Base-by-base conservation (phyloP, 2,888 invertebrate genomes). In the Dasysyrphus tricinctus region DNA sequence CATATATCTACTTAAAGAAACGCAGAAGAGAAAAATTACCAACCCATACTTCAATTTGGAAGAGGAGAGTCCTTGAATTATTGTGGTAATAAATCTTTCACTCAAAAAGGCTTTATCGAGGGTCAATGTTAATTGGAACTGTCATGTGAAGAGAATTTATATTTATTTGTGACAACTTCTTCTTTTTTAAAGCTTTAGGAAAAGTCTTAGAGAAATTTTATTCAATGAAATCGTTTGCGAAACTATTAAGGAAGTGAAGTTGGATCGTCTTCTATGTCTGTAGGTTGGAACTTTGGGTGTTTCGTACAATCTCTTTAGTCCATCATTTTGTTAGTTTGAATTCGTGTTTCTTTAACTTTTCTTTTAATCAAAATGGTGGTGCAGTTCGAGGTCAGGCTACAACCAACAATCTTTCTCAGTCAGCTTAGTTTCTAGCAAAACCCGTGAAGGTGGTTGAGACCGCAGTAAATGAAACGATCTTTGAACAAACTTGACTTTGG, bases 31-130 rank as follows among this genome's bases (percentile, higher is more conserved):
- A 54, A 47, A 49, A 56, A 74, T 69, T 61, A 56, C 56, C 29
- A 19, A 32, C 56, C 11, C 29, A 16, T 16, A 42, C 42, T 56
- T n/a, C 9, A 57, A 12, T 32, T 16, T 16, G 0, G 16, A 24
- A 24, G 44, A 42, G 32, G 61, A 37, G 54, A 37, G 54, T 73
- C 47, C 51, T 82, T 78, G 61, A 75, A 75, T 44, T 57, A 65
- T 65, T 70, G 54, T 7, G 54, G 51, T 54, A 72, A 84, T 84
- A 84, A 84, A 84, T 80, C 84, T 61, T 37, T 57, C 19, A 37
- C 57, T 57, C 63, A 54, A 72, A 57, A 54, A 75, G 59, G 32
- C 44, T 34, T 34, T 75, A 63, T 65, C 47, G 65, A 57, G 69
- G 69, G 80, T 69, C 57, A 81, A 56, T 72, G 49, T 65, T 81